Evolutionary conservation across 2,113 vertebrate genomes (phyloP).

Genomic region (zebrafish (Danio rerio)): DNA sequence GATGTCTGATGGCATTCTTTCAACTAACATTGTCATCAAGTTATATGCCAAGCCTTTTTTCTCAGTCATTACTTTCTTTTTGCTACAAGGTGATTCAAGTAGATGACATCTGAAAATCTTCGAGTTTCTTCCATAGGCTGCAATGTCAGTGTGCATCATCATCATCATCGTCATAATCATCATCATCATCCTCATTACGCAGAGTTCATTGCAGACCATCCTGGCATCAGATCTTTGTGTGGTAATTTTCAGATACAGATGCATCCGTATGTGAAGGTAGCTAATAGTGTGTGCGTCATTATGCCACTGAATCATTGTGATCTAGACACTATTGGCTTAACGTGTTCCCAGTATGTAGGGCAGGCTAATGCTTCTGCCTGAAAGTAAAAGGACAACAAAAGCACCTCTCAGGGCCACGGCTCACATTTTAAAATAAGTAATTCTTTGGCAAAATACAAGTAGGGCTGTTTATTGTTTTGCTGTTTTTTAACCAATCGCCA

Average conservation of each 20-base stretch:
- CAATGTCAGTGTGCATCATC: constrained; percentile 17
- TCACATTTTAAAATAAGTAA: background rate
- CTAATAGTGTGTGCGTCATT: constrained; percentile 8
- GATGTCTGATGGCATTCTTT: constrained; percentile 16
- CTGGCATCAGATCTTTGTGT: background rate
- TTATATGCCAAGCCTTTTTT: background rate
- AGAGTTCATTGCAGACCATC: background rate
- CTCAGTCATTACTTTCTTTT: constrained; percentile 34
- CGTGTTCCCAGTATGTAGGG: constrained; percentile 10
- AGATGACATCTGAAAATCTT: constrained; percentile 26
- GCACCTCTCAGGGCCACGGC: background rate
- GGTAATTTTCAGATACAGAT: background rate
- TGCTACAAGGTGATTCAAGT: background rate
- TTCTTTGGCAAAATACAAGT: background rate
- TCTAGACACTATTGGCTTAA: constrained; percentile 11
- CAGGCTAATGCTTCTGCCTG: constrained; percentile 23
- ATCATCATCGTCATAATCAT: constrained; percentile 9
- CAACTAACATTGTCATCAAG: constrained; percentile 5
- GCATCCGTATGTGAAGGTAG: background rate
- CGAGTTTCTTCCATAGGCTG: constrained; percentile 24
- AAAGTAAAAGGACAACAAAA: constrained; percentile 5
- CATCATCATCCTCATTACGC: background rate
- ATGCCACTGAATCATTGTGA: constrained; percentile 27
- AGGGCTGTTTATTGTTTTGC: background rate
- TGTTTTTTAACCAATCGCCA: background rate